Base-by-base conservation (phyloP, 92 coral and sea anemone species). In the Palythoa grandiflora region DNA sequence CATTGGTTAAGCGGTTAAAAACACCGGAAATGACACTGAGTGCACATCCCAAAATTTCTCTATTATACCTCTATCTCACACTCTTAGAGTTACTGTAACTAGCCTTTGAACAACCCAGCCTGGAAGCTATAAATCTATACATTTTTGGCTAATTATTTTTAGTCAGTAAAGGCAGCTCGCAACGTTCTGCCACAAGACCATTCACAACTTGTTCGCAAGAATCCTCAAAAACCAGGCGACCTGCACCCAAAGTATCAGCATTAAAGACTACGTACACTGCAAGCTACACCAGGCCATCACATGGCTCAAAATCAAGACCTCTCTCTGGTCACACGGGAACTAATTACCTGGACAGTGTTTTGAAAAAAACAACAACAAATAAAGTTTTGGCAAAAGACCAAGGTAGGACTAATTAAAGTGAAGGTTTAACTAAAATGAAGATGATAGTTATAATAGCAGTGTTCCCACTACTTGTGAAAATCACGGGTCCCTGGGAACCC, bases 251-350 rank as follows among this genome's bases (percentile, higher is more conserved):
- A 80, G 85, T 73, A 19, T 73, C 93, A 11, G 52, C 54, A 17
- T 13, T 87, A 19, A 87, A 75, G 84, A 90, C 88, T 40, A 90
- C 93, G 14, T 90, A 90, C 73, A 68, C 66, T 83, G 73, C 93
- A 52, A 79, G 90, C 20, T 90, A 54, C 11, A 75, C 90, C 35
- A 73, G 72, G 47, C 85, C 79, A 84, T 50, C 90, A 73, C 61
- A 78, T 52, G 87, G 77, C 47, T 79, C 88, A 84, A 79, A 70
- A 17, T 12, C 47, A n/a, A 71, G 68, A 63, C 83, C 55, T 1
- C 21, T 84, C 17, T 59, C 84, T 2, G 63, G 68, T 15, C 73
- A 28, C 14, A 15, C 38, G n/a, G 60, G 73, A 51, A 78, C 71
- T 7, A 87, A 80, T 65, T 87, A 87, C 88, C 75, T 87, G 44